Percentiles rank a stretch among this genome's conserved stretches.
Conservation (phyloP, 1,140 invertebrate species). For the Aethina tumida region DNA sequence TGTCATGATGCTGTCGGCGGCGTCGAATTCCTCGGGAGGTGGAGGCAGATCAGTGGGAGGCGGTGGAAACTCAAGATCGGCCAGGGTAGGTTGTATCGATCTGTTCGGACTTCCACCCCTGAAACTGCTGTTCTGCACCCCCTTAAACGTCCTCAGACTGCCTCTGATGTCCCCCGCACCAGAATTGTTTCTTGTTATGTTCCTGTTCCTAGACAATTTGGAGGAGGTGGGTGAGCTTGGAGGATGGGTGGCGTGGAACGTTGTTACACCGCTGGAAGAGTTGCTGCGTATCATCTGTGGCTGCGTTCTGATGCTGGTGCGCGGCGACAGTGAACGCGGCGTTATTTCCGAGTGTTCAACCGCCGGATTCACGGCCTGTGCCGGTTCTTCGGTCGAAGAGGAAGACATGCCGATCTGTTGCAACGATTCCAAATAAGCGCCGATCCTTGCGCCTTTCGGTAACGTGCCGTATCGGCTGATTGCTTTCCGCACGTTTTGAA, state of each 20-base stretch:
- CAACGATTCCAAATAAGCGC: slow-evolving; percentile 88
- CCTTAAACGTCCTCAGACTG: slow-evolving; percentile 43
- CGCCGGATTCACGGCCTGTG: slow-evolving; percentile 29
- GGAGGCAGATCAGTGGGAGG: slow-evolving; percentile 70
- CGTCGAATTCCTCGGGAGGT: slow-evolving; percentile 54
- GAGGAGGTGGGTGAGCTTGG: slow-evolving; percentile 46
- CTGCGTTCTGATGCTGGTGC: slow-evolving; percentile 51
- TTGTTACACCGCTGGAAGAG: slow-evolving; percentile 68
- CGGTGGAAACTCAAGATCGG: slow-evolving; percentile 77
- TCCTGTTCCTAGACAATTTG: slow-evolving; percentile 40
- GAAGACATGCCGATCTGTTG: slow-evolving; percentile 58
- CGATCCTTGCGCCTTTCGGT: slow-evolving; percentile 91
- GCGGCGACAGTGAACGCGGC: slow-evolving; percentile 38
- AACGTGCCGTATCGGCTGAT: slow-evolving; percentile 95
- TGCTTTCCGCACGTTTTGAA: slow-evolving; percentile 91
- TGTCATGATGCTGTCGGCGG: slow-evolving; percentile 31
- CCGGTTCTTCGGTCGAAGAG: slow-evolving; percentile 2
- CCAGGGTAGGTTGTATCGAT: slow-evolving; percentile 50
- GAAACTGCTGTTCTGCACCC: slow-evolving; percentile 42
- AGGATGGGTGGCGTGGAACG: slow-evolving; percentile 46
- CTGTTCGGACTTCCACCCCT: slow-evolving; percentile 39
- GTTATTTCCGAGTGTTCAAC: slow-evolving; percentile 25
- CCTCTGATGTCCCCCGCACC: slow-evolving; percentile 29
- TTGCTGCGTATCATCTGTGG: slow-evolving; percentile 78
- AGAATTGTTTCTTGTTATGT: slow-evolving; percentile 36